A percentile compares a stretch with the other conserved stretches of the same genome.
Conservation (phyloP, 2,888 invertebrate species). For the Alcis repandata region DNA sequence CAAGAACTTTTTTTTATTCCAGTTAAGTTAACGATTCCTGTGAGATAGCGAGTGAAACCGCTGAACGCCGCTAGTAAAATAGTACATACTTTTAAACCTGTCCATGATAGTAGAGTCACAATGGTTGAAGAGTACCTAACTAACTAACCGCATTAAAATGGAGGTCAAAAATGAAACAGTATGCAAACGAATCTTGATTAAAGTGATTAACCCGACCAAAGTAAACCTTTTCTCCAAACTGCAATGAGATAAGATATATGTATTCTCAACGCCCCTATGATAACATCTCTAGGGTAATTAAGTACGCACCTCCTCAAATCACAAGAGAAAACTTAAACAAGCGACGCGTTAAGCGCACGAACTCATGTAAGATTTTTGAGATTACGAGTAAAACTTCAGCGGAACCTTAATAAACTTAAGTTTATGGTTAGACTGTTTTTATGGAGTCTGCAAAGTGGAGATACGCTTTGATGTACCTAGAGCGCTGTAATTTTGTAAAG, state of each 20-base stretch:
- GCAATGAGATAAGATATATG: neutral
- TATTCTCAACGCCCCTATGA: too few relatives aligned
- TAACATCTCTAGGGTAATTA: neutral
- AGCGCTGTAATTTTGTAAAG: constrained; percentile 24
- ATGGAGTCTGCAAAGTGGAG: constrained; percentile 27
- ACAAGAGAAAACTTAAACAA: constrained; percentile 9
- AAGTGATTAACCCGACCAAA: too few relatives aligned
- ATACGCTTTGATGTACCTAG: constrained; percentile 24
- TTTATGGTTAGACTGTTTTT: constrained; percentile 34
- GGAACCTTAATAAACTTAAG: constrained; percentile 27
- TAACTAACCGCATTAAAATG: neutral
- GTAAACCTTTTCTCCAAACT: neutral
- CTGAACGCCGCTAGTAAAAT: too few relatives aligned
- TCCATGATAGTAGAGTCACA: too few relatives aligned
- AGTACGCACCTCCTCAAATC: neutral
- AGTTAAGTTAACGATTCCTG: too few relatives aligned
- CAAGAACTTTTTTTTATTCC: too few relatives aligned
- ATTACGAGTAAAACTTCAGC: constrained; percentile 22
- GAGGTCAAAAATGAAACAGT: neutral
- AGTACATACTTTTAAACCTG: too few relatives aligned
- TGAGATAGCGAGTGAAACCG: too few relatives aligned
- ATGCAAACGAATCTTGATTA: neutral
- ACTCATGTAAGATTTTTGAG: constrained; percentile 19
- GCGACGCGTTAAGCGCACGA: constrained; percentile 2
- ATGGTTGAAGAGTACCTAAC: too few relatives aligned